Conservation (phyloP, 2,888 invertebrate species). For the Leptogaster cylindrica region DNA sequence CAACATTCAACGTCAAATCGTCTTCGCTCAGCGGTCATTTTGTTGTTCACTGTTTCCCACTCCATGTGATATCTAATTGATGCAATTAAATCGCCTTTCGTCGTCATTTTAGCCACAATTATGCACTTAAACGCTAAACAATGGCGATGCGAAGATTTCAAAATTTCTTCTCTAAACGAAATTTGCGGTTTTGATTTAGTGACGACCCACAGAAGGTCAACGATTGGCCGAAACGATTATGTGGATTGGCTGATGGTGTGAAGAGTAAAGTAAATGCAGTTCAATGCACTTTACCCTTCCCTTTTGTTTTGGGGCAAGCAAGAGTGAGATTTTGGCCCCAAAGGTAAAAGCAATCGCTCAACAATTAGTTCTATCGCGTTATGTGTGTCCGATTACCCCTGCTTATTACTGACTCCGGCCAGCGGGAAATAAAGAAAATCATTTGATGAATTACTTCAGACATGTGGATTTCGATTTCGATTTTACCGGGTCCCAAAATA, state of each 20-base stretch:
- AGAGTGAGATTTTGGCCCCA: not conserved
- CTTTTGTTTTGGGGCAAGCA: constrained; percentile 2
- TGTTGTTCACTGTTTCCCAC: too few species aligned
- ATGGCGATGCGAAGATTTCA: not conserved
- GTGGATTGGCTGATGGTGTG: not conserved
- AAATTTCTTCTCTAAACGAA: not conserved
- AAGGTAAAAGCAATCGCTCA: constrained; percentile 18
- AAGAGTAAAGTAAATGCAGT: not conserved
- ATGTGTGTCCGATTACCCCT: constrained; percentile 12
- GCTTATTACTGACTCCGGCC: too few species aligned
- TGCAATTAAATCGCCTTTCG: constrained; percentile 22
- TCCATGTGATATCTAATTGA: too few species aligned
- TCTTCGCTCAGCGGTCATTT: too few species aligned
- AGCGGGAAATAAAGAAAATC: too few species aligned
- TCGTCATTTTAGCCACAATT: not conserved
- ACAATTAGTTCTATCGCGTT: constrained; percentile 20
- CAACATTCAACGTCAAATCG: too few species aligned
- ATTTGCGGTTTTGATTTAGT: not conserved
- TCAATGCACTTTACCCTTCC: constrained; percentile 11
- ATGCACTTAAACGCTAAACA: too few species aligned
- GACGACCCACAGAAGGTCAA: constrained; percentile 26
- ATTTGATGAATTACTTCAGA: too few species aligned
- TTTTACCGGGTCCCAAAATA: too few species aligned
- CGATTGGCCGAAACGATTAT: constrained; percentile 24
- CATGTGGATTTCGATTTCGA: too few species aligned